These are phyloP conservation scores for Antedon bifida DNA, from an alignment of 35 echinoderm and acorn worm genomes.

Conservation along the genomic window DNA sequence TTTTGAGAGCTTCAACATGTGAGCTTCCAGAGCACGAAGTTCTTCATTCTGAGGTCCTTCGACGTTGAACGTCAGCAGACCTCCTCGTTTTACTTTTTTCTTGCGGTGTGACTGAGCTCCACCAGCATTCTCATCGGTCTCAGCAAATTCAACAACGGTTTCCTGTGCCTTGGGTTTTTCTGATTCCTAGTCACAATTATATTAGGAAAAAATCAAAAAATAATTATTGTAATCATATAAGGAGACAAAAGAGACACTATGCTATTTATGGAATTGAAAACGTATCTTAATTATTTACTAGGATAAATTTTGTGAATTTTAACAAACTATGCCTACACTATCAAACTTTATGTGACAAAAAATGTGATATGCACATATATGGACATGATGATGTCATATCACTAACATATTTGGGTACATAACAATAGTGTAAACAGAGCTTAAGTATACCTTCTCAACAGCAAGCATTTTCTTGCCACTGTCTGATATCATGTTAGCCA, in stretches of 20 bases:
- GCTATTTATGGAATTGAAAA: too few species aligned
- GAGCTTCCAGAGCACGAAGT: constrained; percentile 80
- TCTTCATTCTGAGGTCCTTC: constrained; percentile 93
- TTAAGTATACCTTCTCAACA: constrained; percentile 72
- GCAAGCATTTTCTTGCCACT: constrained; percentile 83
- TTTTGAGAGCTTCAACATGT: constrained; percentile 80
- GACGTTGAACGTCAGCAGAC: constrained; percentile 24
- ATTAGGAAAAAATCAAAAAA: too few species aligned
- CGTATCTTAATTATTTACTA: too few species aligned
- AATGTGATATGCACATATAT: too few species aligned
- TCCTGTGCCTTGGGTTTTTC: constrained; percentile 43
- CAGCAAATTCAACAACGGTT: constrained; percentile 29
- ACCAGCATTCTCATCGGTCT: constrained; percentile 41
- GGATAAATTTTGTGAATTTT: too few species aligned
- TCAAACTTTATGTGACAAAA: too few species aligned
- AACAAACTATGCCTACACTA: too few species aligned
- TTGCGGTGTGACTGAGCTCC: constrained; percentile 21
- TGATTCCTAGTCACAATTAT: constrained; percentile 21
- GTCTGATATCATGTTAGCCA: constrained; percentile 72
- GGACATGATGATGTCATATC: too few species aligned
- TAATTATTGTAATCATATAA: too few species aligned
- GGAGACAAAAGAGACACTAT: too few species aligned
- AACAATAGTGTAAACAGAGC: too few species aligned
- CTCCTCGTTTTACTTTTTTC: constrained; percentile 13
- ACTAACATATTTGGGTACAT: too few species aligned